Evolutionary conservation across 2,888 invertebrate species (phyloP), one percentile per base, ranked within the genome.

Genomic region (Quadriops clusia): DNA sequence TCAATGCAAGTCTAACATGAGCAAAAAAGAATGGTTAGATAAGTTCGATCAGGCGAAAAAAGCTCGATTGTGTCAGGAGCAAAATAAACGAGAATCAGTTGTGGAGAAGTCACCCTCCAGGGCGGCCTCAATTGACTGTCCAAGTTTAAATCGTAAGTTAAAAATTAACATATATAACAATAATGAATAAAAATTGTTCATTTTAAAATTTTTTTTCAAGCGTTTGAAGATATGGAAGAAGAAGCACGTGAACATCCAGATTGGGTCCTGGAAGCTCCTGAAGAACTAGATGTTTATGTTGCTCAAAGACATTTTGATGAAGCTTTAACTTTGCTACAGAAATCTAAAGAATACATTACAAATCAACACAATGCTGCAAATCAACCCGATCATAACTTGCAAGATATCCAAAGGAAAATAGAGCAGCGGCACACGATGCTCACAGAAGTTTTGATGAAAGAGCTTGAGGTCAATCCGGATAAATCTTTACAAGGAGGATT

Each of bases 281-380:
- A 95, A 57, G 94, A 95, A 59, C 65, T 97, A 31, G 93, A 97
- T 65, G 91, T 94, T 8, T 75, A 82, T 46, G 85, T 95, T 42
- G 95, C 94, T 1, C 91, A 95, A 60, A 73, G 95, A 46, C 89
- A 94, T 60, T 95, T 95, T 53, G 89, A 93, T 57, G 87, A 86
- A 51, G 91, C 93, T 2, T 80, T 89, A 41, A 72, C 75, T 40
- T 64, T 91, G 8, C 73, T 94, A 43, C 79, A 82, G 43, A 77
- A 74, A 47, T 67, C 72, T 0, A 68, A 69, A 37, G 63, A 67
- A 4, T 74, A 69, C 47, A 54, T 77, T 14, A 39, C 57, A 29
- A 47, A 52, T 38, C 43, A 58, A 59, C 33, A 37, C 32, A 23
- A 7, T 8, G n/a, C 34, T 2, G 47, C 39, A 41, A 57, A 59